Base-by-base conservation (phyloP, 1,140 invertebrate genomes). In the Lordiphosa mommai region DNA sequence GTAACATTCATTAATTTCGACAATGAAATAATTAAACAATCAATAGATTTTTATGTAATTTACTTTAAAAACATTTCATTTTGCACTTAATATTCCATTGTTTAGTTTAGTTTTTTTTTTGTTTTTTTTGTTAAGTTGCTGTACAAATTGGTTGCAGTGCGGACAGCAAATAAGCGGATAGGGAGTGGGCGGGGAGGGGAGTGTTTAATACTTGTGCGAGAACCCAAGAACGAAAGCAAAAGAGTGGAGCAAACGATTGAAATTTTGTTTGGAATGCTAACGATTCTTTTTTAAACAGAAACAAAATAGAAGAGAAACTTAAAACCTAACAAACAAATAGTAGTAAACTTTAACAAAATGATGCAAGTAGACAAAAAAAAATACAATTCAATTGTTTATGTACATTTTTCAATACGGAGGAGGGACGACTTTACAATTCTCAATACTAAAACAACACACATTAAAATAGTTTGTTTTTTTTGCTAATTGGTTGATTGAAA, bases 81-180 rank as follows among this genome's bases (percentile, higher is more conserved):
- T 82, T 82, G 76, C 77, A 82, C 76, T 82, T 82, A 61, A 60
- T 77, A 69, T 69, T 82, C 65, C 72, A 84, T 76, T 71, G 73
- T 77, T 72, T 72, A 46, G 52, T 61, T 48, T 48, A 9, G 14
- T 55, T 44, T 14, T 52, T 43, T 9, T 38, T 20, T 44, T 40
- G 8, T 12, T 51, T 58, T 53, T 57, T 59, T 48, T 72, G 57
- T 76, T 76, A 49, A 59, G 67, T 84, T 82, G 76, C 76, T 82
- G 76, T 82, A 82, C 76, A 82, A 82, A 68, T 72, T 77, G 67
- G 84, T 82, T 55, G 76, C 72, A 71, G 71, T 61, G 58, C 46
- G 48, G 55, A 67, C 56, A 52, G 52, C 47, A 48, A 17, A 32
- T 16, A 32, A 16, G 41, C 17, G 34, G 27, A 46, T 13, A 8